Evolutionary conservation across 2,888 invertebrate genomes (phyloP), one percentile per base, ranked within the genome.

Genomic region (Drosophila suboccidentalis): DNA sequence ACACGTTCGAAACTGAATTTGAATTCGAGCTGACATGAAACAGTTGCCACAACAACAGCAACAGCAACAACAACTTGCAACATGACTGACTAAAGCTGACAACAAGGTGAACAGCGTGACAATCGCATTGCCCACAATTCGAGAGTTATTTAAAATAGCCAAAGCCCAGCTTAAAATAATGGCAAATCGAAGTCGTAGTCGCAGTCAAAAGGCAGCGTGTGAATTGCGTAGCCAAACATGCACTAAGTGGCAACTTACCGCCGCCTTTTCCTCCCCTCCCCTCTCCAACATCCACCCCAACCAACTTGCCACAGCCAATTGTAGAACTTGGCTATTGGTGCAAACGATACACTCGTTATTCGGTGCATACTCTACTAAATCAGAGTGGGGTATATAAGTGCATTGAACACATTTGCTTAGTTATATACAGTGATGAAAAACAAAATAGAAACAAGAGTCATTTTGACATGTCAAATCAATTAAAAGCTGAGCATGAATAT

Each of bases 81-180:
- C 69, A 78, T 86, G 88, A 90, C 69, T 88, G 90, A 88, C 90
- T 88, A 79, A 90, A 77, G 86, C 90, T 85, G 90, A 87, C 88
- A 73, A 80, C 86, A 74, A 83, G 88, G 88, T 79, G 82, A 87
- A 65, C 82, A 75, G 82, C 87, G 85, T 87, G 82, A 87, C 89
- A 84, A 74, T 84, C 89, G 59, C 66, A 61, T 58, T 80, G 76
- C 61, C 10, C 19, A 2, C 41, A 26, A 17, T 19, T 6, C 22
- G 3, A 38, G 22, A 2, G 43, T 8, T 32, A 8, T 10, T 29
- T 46, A 34, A 36, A 19, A 43, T 58, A 60, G 44, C 47, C 53
- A 57, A 50, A 69, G 69, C 58, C 51, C 71, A 76, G 65, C 71
- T 71, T 71, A 70, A 54, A 82, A 82, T 75, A 88, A 80, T 88